Percentiles rank a stretch among this genome's conserved stretches.
phyloP scores from a whole-genome alignment of 2,888 invertebrate genomes.

The Brachypterus glaber region DNA sequence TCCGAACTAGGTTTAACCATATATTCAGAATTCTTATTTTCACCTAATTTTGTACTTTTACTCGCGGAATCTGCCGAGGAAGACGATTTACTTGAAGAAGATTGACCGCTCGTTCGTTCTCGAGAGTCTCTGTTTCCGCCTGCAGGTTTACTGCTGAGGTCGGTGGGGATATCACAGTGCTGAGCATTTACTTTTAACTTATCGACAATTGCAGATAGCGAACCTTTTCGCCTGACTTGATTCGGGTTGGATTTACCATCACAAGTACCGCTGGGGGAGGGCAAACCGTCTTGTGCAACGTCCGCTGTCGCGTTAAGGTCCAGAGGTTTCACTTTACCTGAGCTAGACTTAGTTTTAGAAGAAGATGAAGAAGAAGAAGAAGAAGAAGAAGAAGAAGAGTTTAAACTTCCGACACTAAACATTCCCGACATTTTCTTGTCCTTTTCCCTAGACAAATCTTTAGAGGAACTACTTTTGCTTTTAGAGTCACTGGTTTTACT shows the following conservation, averaged over 20 bases:
- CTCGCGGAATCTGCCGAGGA: slow-evolving; percentile 29
- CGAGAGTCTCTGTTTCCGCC: slow-evolving; percentile 33
- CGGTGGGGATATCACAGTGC: slow-evolving; percentile 51
- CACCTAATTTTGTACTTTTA: slow-evolving; percentile 37
- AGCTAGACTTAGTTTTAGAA: slow-evolving; percentile 4
- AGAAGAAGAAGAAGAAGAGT: slow-evolving; percentile 48
- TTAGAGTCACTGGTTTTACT: slow-evolving; percentile 52
- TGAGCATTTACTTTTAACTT: slow-evolving; percentile 67
- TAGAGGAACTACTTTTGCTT: slow-evolving; percentile 37
- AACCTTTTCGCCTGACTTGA: slow-evolving; percentile 58
- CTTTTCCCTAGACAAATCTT: slow-evolving; percentile 35
- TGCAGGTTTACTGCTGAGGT: slow-evolving; percentile 40
- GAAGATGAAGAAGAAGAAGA: slow-evolving; percentile 14
- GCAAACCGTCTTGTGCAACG: slow-evolving; percentile 25
- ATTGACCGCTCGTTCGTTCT: slow-evolving; percentile 21
- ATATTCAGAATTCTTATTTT: slow-evolving; percentile 68
- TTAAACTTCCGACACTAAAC: slow-evolving; percentile 30
- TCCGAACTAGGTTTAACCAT: slow-evolving; percentile 84
- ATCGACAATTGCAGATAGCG: slow-evolving; percentile 77
- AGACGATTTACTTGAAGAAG: slow-evolving; percentile 28
- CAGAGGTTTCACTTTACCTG: slow-evolving; percentile 56
- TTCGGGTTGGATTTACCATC: slow-evolving; percentile 51
- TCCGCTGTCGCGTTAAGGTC: slow-evolving; percentile 42
- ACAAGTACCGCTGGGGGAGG: slow-evolving; percentile 45
- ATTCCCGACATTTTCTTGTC: slow-evolving; percentile 26